A percentile compares a stretch with the other conserved stretches of the same genome.
These are phyloP conservation scores for Idaea straminata DNA, from an alignment of 2,888 invertebrate species.

Conservation along the genomic window DNA sequence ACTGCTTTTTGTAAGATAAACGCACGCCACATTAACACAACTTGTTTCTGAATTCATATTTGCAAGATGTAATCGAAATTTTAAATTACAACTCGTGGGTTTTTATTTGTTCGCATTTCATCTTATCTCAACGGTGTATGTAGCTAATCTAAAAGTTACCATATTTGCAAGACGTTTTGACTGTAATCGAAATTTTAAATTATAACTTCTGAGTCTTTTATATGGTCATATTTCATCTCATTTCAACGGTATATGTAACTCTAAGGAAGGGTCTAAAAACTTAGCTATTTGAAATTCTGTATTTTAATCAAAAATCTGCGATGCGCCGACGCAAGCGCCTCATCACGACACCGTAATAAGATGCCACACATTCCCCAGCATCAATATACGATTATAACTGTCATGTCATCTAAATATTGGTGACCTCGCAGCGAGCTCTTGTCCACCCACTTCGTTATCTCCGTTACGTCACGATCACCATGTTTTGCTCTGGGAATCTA, in stretches of 20 bases:
- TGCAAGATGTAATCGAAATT: background rate
- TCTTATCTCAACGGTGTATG: background rate
- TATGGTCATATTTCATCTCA: no score
- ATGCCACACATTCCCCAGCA: background rate
- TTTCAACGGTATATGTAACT: no score
- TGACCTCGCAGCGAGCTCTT: background rate
- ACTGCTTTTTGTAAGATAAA: constrained; percentile 16
- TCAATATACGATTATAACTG: background rate
- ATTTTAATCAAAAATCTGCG: background rate
- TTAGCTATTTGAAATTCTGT: background rate
- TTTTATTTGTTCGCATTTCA: background rate
- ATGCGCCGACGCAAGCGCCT: background rate
- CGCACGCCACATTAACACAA: constrained; percentile 18
- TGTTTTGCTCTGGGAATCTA: background rate
- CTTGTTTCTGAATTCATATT: constrained; percentile 18
- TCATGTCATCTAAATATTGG: background rate
- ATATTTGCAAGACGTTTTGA: no score
- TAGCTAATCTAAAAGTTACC: background rate
- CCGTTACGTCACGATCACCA: background rate
- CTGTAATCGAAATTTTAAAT: no score
- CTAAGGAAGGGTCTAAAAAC: background rate
- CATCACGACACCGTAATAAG: background rate
- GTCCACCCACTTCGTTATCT: constrained; percentile 2
- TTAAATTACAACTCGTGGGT: background rate
- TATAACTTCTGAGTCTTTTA: no score